Conservation (phyloP, 2,888 invertebrate genomes). For the Thecocarcelia acutangulata region DNA sequence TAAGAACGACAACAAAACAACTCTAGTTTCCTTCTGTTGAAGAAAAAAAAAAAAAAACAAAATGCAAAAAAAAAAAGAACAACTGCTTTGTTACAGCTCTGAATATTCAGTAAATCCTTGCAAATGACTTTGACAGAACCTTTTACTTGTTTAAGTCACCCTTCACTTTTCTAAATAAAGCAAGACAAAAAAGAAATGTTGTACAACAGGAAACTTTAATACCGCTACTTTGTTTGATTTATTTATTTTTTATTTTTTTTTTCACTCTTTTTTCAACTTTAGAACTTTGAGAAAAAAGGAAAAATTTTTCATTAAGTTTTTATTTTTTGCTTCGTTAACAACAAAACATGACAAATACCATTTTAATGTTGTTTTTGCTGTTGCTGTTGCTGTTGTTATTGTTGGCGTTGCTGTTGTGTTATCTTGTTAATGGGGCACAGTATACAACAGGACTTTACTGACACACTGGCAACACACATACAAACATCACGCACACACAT, state of each 20-base stretch:
- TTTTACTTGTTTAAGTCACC: conserved; percentile 46
- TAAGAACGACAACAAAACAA: neutral
- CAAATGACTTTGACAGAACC: conserved; percentile 50
- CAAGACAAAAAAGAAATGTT: conserved; percentile 19
- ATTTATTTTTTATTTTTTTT: conserved; percentile 33
- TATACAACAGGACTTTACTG: conserved; percentile 26
- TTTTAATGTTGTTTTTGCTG: neutral
- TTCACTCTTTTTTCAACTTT: conserved; percentile 4
- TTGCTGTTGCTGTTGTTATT: conserved; percentile 1
- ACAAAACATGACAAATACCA: conserved; percentile 48
- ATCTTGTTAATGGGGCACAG: conserved; percentile 31
- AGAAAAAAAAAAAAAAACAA: neutral
- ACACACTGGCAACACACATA: neutral
- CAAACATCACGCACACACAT: neutral
- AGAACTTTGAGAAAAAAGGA: conserved; percentile 17
- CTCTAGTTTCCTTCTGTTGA: neutral
- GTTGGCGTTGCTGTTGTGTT: conserved; percentile 15
- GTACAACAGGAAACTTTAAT: conserved; percentile 47
- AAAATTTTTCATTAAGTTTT: neutral
- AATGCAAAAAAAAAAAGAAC: too few species aligned
- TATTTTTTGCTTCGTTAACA: conserved; percentile 15
- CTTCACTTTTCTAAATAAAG: conserved; percentile 18
- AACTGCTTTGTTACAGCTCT: neutral
- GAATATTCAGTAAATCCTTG: conserved; percentile 41
- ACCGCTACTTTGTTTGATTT: conserved; percentile 56